Evolutionary conservation across 2,113 vertebrate species (phyloP).

Genomic region (Laticauda laticaudata): DNA sequence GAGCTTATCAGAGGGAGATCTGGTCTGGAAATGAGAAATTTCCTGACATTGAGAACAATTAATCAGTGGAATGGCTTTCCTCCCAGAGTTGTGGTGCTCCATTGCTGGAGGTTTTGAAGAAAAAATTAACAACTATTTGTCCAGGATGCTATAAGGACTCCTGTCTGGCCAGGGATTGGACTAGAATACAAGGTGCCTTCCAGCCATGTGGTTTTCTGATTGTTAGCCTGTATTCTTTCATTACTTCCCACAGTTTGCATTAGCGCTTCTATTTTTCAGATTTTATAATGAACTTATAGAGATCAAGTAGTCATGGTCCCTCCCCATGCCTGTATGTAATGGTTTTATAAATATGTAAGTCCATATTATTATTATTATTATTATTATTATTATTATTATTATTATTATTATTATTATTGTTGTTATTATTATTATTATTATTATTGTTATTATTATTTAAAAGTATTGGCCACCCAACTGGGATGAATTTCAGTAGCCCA

Average conservation of each 20-base stretch:
- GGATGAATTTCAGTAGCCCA: background rate
- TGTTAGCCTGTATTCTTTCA: background rate
- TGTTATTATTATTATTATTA: background rate
- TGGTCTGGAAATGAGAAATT: too few species aligned
- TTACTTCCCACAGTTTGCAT: background rate
- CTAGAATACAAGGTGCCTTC: background rate
- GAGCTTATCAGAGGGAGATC: background rate
- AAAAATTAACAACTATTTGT: background rate
- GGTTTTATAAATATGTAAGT: background rate
- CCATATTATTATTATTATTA: background rate
- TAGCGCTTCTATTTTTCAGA: background rate
- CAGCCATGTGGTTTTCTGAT: background rate
- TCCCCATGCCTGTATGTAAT: background rate
- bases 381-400: too few species aligned
- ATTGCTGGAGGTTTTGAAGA: background rate
- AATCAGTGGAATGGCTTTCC: too few species aligned
- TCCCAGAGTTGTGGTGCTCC: background rate
- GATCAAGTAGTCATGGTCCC: background rate
- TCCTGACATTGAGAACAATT: too few species aligned
- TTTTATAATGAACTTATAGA: background rate
- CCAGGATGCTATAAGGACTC: background rate
- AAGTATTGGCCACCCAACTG: background rate
- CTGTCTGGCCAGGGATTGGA: background rate
- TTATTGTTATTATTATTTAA: background rate
- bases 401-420: background rate